Percentiles rank a stretch among this genome's conserved stretches.
These are phyloP conservation scores for Anoplius nigerrimus DNA, from an alignment of 2,888 invertebrate species.

Conservation along the genomic window DNA sequence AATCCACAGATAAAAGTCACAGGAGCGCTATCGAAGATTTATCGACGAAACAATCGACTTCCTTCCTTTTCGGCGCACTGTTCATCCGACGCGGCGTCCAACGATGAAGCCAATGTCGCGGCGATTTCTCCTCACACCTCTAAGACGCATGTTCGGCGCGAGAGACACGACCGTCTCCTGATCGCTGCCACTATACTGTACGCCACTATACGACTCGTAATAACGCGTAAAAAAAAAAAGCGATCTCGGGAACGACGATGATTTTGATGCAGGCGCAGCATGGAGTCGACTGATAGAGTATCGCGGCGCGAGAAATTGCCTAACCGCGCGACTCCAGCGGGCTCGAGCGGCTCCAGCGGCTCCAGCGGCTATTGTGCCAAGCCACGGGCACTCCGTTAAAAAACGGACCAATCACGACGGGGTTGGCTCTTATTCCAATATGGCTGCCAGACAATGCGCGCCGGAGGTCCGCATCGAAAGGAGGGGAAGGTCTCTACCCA, in stretches of 20 bases:
- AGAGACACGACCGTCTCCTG: too few species aligned
- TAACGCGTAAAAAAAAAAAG: constrained; percentile 47
- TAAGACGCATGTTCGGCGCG: too few species aligned
- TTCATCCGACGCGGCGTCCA: too few species aligned
- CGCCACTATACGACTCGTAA: constrained; percentile 34
- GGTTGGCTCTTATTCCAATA: constrained; percentile 71
- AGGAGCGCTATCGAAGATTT: too few species aligned
- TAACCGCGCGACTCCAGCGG: constrained; percentile 55
- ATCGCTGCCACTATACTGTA: constrained; percentile 2
- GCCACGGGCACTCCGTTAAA: constrained; percentile 63
- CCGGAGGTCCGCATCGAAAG: constrained; percentile 49
- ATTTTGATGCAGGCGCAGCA: constrained; percentile 63
- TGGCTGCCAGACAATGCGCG: constrained; percentile 73
- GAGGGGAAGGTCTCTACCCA: constrained; percentile 66
- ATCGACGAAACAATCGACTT: too few species aligned
- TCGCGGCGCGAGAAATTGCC: constrained; percentile 68
- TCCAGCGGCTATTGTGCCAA: constrained; percentile 49
- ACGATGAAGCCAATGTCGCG: too few species aligned
- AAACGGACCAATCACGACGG: constrained; percentile 71
- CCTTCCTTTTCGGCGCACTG: too few species aligned
- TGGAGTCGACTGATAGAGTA: constrained; percentile 72
- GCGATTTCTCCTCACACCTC: too few species aligned
- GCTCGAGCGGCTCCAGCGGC: constrained; percentile 20
- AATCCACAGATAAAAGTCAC: too few species aligned
- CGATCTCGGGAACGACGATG: constrained; percentile 46